phyloP scores from a whole-genome alignment of 1,140 invertebrate species.

The Drosophila sulfurigaster region DNA sequence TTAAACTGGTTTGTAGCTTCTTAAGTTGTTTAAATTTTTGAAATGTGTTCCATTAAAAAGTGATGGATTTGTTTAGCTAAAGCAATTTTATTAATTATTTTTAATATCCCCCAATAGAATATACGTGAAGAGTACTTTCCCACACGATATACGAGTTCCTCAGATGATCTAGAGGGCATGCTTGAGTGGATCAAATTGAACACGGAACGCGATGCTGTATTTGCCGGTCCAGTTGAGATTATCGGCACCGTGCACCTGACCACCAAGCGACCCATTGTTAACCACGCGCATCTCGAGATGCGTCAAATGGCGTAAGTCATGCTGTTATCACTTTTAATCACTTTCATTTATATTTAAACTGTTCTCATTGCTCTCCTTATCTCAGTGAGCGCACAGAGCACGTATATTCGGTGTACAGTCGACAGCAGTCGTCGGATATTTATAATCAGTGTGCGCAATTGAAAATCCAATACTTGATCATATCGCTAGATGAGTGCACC shows the following conservation, averaged over 20 bases:
- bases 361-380: neutral
- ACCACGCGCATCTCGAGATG: slow-evolving; percentile 83
- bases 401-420: slow-evolving; percentile 82
- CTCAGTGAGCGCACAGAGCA: slow-evolving; percentile 77
- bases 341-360: neutral
- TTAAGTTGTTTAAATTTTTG: no score
- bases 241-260: slow-evolving; percentile 80
- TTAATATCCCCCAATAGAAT: slow-evolving; percentile 49
- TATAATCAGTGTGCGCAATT: slow-evolving; percentile 82
- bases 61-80: no score
- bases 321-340: neutral
- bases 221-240: slow-evolving; percentile 79
- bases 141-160: slow-evolving; percentile 32
- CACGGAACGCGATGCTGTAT: slow-evolving; percentile 81
- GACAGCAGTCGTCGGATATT: slow-evolving; percentile 81
- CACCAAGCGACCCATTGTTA: slow-evolving; percentile 80
- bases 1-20: no score
- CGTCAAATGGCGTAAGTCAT: slow-evolving; percentile 76
- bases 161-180: slow-evolving; percentile 77
- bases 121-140: slow-evolving; percentile 79
- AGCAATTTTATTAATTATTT: no score
- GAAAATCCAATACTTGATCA: slow-evolving; percentile 83
- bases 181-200: slow-evolving; percentile 83
- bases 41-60: no score
- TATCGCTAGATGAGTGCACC: slow-evolving; percentile 76